Base-by-base conservation (phyloP, 1,140 invertebrate genomes). In the Drosophila pallidifrons region DNA sequence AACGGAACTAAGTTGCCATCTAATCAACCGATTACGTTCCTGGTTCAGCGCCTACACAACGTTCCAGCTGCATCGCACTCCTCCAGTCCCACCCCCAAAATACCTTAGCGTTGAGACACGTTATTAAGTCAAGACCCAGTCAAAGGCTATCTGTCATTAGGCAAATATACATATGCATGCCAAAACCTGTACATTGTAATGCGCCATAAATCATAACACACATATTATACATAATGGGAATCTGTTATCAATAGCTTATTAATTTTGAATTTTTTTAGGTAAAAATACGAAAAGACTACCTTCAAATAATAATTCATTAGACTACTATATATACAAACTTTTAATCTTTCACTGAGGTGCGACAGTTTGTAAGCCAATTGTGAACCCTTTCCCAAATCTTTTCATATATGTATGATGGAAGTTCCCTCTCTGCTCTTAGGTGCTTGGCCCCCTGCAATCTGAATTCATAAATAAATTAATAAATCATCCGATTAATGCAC, bases 121-220 rank as follows among this genome's bases (percentile, higher is more conserved):
- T 46, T 32, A 4, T n/a, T n/a, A 20, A 30, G 32, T 70, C 52
- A 61, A 55, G 45, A 64, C 35, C 66, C 28, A 7, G 43, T n/a
- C 52, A 51, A 25, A 46, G 72, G 66, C 58, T 75, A 75, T 75
- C 72, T 57, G 15, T 1, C 30, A 72, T 59, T 76, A 72, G 55
- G 25, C 49, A 59, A 58, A 75, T 64, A 57, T n/a, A n/a, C n/a
- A n/a, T 75, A 71, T 71, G 45, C 52, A 64, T 41, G 32, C 57
- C 45, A 30, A 52, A 25, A 70, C 51, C 72, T 35, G 52, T n/a
- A 5, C 58, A 49, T 61, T 43, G 45, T 45, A 69, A 70, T 41
- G 25, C 58, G 67, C 59, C 58, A 65, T 65, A 65, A 71, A 54
- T 75, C 60, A 65, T 11, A 71, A 15, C 16, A 46, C 43, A 51